Evolutionary conservation across 2,797 vertebrate genomes (phyloP).

Genomic region (Pseudomugil tenellus): DNA sequence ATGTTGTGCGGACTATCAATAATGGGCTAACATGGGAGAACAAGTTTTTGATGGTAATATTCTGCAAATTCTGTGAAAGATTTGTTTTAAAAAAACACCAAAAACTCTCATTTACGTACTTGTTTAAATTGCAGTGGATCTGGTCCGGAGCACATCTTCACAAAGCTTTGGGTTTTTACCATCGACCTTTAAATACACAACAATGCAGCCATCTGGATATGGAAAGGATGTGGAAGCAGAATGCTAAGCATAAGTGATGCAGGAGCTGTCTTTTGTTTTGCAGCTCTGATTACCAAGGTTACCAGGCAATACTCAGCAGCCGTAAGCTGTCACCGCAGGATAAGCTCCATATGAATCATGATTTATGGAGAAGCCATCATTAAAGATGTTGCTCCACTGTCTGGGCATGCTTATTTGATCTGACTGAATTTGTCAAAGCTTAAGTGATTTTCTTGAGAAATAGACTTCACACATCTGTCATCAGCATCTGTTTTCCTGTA

Average conservation of each 20-base stretch:
- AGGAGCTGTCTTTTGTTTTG: constrained; percentile 71
- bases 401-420: constrained; percentile 15
- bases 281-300: constrained; percentile 79
- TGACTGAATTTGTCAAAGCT: constrained; percentile 26
- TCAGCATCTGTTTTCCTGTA: constrained; percentile 8
- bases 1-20: background rate
- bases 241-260: constrained; percentile 68
- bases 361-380: constrained; percentile 43
- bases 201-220: constrained; percentile 76
- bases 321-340: constrained; percentile 65
- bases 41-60: background rate
- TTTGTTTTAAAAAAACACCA: background rate
- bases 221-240: constrained; percentile 63
- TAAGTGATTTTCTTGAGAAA: constrained; percentile 17
- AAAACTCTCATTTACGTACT: background rate
- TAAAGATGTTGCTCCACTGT: constrained; percentile 37
- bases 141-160: constrained; percentile 21
- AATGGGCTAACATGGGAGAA: background rate
- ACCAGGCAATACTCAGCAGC: constrained; percentile 71
- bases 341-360: constrained; percentile 62
- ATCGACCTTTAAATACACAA: constrained; percentile 52
- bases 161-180: constrained; percentile 23
- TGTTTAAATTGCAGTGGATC: constrained; percentile 8
- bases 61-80: background rate
- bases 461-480: constrained; percentile 28